These are phyloP conservation scores for Protophormia terraenovae DNA, from an alignment of 2,888 invertebrate species.

Conservation along the genomic window DNA sequence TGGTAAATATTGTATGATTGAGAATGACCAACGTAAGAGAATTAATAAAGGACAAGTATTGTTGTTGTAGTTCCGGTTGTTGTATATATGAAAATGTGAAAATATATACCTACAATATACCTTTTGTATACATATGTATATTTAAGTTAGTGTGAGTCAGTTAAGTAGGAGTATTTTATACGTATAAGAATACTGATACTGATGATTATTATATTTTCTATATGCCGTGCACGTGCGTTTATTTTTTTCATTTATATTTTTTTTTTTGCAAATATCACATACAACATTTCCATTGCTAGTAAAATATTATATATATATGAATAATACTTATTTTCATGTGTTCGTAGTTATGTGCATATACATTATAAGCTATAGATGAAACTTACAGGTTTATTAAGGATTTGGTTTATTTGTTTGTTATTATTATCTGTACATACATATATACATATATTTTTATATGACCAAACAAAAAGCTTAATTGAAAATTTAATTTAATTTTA, in stretches of 20 bases:
- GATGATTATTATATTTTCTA: conserved; percentile 48
- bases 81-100: background rate
- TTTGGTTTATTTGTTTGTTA: conserved; percentile 37
- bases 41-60: conserved; percentile 56
- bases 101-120: too few species aligned
- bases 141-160: background rate
- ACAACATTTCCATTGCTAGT: background rate
- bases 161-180: conserved; percentile 32
- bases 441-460: background rate
- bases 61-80: background rate
- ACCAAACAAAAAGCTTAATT: conserved; percentile 48
- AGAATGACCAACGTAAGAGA: conserved; percentile 55
- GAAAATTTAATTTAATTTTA: conserved; percentile 53
- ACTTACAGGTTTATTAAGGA: conserved; percentile 39
- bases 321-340: background rate
- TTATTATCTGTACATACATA: background rate
- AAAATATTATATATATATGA: conserved; percentile 5
- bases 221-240: conserved; percentile 57
- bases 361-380: conserved; percentile 2
- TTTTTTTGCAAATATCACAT: background rate
- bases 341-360: background rate
- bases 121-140: background rate
- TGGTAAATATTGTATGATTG: conserved; percentile 54
- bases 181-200: conserved; percentile 28
- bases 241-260: conserved; percentile 13